Evolutionary conservation across 2,888 invertebrate genomes (phyloP), one percentile per base, ranked within the genome.

Genomic region (Julus scanicus): DNA sequence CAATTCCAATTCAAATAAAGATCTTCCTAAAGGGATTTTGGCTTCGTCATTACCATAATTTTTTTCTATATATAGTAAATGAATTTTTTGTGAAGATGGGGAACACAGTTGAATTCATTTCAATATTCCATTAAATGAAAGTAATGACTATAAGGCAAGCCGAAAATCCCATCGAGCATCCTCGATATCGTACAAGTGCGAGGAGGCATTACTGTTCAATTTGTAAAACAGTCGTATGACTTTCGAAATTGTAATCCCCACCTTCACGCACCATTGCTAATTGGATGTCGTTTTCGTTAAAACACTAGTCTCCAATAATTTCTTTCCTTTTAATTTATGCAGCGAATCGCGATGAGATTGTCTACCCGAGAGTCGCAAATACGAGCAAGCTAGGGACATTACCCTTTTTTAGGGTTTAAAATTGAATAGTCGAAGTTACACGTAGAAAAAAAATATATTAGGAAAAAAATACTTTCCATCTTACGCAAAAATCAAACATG

Each of bases 181-280:
- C 71, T 71, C 71, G 71, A 71, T 71, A 71, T 20, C 8, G 8
- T n/a, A 29, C 8, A 71, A 20, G 8, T 71, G n/a, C n/a, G n/a
- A n/a, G 20, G n/a, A 6, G 20, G 0, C 71, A 20, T 71, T 71
- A 71, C 71, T 20, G 71, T n/a, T 71, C 71, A 71, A 71, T 71
- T 71, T 71, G 71, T n/a, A 20, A 71, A 71, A 71, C n/a, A 29
- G 71, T 71, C 71, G n/a, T 71, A 71, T n/a, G 71, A 71, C 71
- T 53, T 53, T 53, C 53, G 53, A 15, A 53, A 53, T 53, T 2
- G 53, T 53, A 53, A 53, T 53, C 53, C 53, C 53, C 53, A 53
- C 53, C 53, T 71, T 71, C 71, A 71, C n/a, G 71, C 71, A 20
- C 20, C 71, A 71, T 8, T 29, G 71, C 71, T 71, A 71, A 71